phyloP scores from a whole-genome alignment of 2,888 invertebrate genomes.

The Amphimallon solstitiale region DNA sequence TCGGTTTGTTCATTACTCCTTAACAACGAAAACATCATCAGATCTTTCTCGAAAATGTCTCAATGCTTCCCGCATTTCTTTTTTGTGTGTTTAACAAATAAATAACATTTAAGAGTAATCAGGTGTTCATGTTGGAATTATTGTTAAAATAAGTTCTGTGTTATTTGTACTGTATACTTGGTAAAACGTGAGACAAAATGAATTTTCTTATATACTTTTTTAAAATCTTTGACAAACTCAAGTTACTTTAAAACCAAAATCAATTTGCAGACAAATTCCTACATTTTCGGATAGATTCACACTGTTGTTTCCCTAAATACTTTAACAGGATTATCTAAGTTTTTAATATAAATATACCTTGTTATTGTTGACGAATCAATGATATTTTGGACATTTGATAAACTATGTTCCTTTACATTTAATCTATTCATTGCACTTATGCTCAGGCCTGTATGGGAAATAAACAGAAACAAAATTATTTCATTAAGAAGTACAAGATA shows the following conservation, averaged over 20 bases:
- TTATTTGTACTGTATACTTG: constrained; percentile 9
- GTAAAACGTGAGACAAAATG: not conserved
- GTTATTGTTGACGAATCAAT: constrained; percentile 54
- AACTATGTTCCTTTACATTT: constrained; percentile 53
- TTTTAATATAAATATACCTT: constrained; percentile 61
- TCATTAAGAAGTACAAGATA: constrained; percentile 11
- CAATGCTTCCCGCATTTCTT: too few species aligned
- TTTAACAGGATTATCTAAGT: constrained; percentile 61
- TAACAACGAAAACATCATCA: not conserved
- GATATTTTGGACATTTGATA: constrained; percentile 55
- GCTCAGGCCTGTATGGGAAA: constrained; percentile 52
- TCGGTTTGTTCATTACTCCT: not conserved
- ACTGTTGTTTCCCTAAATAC: constrained; percentile 63
- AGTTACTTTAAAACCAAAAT: not conserved
- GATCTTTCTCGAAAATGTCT: not conserved
- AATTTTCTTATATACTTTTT: not conserved
- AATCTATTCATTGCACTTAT: constrained; percentile 49
- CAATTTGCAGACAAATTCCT: not conserved
- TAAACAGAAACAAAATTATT: constrained; percentile 31
- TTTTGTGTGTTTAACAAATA: too few species aligned
- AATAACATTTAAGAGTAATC: not conserved
- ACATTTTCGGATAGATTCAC: constrained; percentile 46
- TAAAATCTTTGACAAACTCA: not conserved
- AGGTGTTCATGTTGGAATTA: not conserved
- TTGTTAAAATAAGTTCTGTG: not conserved